These are phyloP conservation scores for Microctonus hyperodae DNA, from an alignment of 2,888 invertebrate genomes.

Conservation along the genomic window DNA sequence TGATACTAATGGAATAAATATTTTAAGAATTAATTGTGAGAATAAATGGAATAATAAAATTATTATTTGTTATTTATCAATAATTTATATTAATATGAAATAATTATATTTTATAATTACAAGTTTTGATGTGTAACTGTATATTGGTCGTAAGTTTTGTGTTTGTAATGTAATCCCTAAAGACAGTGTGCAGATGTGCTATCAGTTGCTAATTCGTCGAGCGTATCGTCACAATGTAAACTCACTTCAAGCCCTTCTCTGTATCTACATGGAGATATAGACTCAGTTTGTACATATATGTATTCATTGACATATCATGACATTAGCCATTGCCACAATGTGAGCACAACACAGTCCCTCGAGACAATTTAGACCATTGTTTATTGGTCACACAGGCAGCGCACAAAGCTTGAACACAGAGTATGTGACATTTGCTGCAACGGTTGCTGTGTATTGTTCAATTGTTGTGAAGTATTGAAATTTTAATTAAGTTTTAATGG, in stretches of 20 bases:
- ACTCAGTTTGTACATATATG: not conserved
- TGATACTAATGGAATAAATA: not conserved
- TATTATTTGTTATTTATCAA: not conserved
- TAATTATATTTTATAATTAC: not conserved
- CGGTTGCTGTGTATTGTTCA: not conserved
- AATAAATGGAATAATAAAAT: not conserved
- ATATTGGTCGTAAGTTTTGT: not conserved
- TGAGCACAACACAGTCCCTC: not conserved
- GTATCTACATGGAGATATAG: not conserved
- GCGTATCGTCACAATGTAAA: slow-evolving; percentile 8
- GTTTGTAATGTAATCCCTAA: slow-evolving; percentile 1
- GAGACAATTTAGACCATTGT: slow-evolving; percentile 5
- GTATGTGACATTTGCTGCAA: not conserved
- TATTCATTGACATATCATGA: not conserved
- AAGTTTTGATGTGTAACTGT: not conserved
- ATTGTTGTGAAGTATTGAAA: not conserved
- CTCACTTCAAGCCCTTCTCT: not conserved
- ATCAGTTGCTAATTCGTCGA: not conserved
- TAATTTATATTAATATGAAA: too few species aligned
- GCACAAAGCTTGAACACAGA: not conserved
- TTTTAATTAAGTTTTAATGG: too few species aligned
- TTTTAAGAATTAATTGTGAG: too few species aligned
- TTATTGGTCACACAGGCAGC: not conserved
- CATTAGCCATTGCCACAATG: not conserved
- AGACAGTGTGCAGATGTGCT: not conserved